Evolutionary conservation across 2,797 vertebrate genomes (phyloP).

Genomic region (Pelobates cultripes): DNA sequence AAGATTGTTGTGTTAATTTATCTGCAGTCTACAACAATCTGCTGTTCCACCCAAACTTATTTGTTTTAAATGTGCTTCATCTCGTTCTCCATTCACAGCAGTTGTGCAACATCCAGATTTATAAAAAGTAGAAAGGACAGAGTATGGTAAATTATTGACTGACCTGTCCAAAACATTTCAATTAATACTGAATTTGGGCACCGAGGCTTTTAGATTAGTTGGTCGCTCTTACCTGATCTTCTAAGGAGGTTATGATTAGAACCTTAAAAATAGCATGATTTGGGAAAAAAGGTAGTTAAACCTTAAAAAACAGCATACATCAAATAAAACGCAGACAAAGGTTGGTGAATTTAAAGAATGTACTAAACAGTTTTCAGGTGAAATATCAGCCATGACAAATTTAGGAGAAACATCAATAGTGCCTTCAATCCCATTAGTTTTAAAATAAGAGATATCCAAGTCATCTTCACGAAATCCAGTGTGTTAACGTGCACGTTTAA

Average conservation of each 20-base stretch:
- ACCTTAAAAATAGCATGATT: neutral
- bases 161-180: neutral
- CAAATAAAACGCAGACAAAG: neutral
- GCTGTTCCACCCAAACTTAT: too few species aligned
- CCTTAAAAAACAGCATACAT: neutral
- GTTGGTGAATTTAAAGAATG: neutral
- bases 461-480: neutral
- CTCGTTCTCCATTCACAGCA: too few species aligned
- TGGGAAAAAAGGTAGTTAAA: neutral
- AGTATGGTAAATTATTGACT: neutral
- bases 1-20: too few species aligned
- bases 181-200: neutral
- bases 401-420: neutral
- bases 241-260: neutral
- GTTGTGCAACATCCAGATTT: too few species aligned
- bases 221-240: conserved; percentile 2
- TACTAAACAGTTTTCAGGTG: neutral
- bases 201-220: too few species aligned
- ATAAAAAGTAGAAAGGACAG: too few species aligned
- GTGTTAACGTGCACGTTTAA: neutral
- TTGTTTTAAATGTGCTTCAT: too few species aligned
- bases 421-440: neutral
- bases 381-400: neutral
- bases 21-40: too few species aligned
- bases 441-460: neutral